A percentile compares a stretch with the other conserved stretches of the same genome.
Conservation (phyloP, 2,888 invertebrate species). For the Hipparchia sbordonii region DNA sequence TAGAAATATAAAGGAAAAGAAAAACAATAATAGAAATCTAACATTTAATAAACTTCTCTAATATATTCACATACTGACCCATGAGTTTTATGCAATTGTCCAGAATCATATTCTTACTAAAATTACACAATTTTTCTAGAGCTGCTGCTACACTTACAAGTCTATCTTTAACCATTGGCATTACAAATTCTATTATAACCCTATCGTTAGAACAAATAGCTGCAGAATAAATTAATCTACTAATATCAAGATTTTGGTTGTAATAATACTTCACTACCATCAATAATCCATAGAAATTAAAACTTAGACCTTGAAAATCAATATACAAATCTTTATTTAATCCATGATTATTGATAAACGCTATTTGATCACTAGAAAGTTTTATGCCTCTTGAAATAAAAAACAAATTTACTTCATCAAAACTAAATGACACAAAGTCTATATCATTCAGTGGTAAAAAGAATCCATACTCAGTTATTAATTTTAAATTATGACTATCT, state of each 20-base stretch:
- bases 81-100: slow-evolving; percentile 74
- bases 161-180: slow-evolving; percentile 65
- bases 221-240: slow-evolving; percentile 72
- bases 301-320: slow-evolving; percentile 84
- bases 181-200: slow-evolving; percentile 65
- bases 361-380: slow-evolving; percentile 82
- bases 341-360: slow-evolving; percentile 85
- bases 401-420: slow-evolving; percentile 78
- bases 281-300: slow-evolving; percentile 83
- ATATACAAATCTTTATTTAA: slow-evolving; percentile 85
- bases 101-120: slow-evolving; percentile 60
- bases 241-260: slow-evolving; percentile 64
- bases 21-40: slow-evolving; percentile 47
- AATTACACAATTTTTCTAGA: slow-evolving; percentile 57
- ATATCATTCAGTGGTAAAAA: slow-evolving; percentile 86
- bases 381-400: slow-evolving; percentile 59
- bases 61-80: slow-evolving; percentile 74
- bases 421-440: slow-evolving; percentile 85
- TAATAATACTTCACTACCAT: slow-evolving; percentile 76
- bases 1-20: too few relatives aligned
- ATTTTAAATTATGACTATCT: slow-evolving; percentile 88
- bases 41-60: slow-evolving; percentile 80
- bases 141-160: slow-evolving; percentile 57
- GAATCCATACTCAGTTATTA: slow-evolving; percentile 95
- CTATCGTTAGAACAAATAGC: slow-evolving; percentile 69